Percentiles rank a stretch among this genome's conserved stretches.
Conservation (phyloP, 2,888 invertebrate species). For the Gymnocheta viridis region DNA sequence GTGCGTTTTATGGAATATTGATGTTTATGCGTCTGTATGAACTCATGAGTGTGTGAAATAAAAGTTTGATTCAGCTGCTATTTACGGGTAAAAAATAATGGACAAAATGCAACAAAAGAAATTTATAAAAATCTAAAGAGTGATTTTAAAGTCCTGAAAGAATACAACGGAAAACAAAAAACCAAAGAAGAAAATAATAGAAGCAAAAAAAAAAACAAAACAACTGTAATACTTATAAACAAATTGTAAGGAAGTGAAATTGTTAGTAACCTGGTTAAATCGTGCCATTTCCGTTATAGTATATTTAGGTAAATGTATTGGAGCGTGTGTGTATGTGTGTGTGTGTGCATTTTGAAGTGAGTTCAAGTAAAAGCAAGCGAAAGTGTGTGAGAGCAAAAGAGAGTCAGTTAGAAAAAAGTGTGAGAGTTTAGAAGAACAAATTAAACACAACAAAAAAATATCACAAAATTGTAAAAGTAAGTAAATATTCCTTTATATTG, state of each 20-base stretch:
- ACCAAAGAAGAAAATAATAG: background rate
- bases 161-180: background rate
- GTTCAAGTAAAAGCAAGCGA: background rate
- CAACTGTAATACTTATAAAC: constrained; percentile 16
- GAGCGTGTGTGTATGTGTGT: background rate
- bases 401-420: background rate
- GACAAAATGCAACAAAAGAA: constrained; percentile 4
- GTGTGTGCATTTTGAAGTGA: background rate
- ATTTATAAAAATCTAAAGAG: background rate
- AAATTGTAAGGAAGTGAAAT: constrained; percentile 42
- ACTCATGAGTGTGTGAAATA: constrained; percentile 37
- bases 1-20: background rate
- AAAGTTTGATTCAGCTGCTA: constrained; percentile 49
- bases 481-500: constrained; percentile 16
- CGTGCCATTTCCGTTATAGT: constrained; percentile 62
- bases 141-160: background rate
- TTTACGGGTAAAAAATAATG: constrained; percentile 6
- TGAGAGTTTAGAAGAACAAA: background rate
- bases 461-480: constrained; percentile 25
- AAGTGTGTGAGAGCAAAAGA: background rate
- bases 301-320: constrained; percentile 19
- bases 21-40: constrained; percentile 1
- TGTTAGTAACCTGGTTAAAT: constrained; percentile 69
- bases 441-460: constrained; percentile 19
- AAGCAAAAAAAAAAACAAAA: constrained; percentile 29